phyloP scores from a whole-genome alignment of 2,113 vertebrate species.

The Nyctereutes procyonoides region DNA sequence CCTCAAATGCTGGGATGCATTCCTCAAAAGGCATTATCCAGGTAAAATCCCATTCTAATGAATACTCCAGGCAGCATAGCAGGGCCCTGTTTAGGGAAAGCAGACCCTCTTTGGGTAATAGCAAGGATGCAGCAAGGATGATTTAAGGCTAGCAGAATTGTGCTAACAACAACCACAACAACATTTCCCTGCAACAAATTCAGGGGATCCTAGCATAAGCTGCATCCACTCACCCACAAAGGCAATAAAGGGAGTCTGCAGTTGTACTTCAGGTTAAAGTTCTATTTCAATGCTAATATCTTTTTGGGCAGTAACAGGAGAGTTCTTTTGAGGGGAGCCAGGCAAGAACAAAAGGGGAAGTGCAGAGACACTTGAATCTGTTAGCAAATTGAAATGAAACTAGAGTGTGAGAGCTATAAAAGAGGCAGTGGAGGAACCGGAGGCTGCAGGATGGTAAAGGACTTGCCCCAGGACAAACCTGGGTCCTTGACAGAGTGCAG shows the following conservation, averaged over 20 bases:
- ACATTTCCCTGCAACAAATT: not conserved
- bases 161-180: not conserved
- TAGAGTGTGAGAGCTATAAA: not conserved
- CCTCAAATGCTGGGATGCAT: constrained; percentile 33
- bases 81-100: not conserved
- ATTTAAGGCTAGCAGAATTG: not conserved
- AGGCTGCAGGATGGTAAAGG: not conserved
- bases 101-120: not conserved
- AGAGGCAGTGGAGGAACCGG: not conserved
- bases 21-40: constrained; percentile 58
- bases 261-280: not conserved
- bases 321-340: not conserved
- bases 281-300: not conserved
- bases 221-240: not conserved
- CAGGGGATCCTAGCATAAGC: not conserved
- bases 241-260: not conserved
- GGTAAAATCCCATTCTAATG: constrained; percentile 25
- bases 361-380: not conserved
- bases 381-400: not conserved
- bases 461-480: not conserved
- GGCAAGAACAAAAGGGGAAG: not conserved
- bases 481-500: no score
- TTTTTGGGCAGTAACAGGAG: not conserved
- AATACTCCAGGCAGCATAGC: not conserved
- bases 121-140: not conserved